A percentile compares a stretch with the other conserved stretches of the same genome.
These are phyloP conservation scores for Syngnathus floridae DNA, from an alignment of 2,113 vertebrate species.

Conservation along the genomic window DNA sequence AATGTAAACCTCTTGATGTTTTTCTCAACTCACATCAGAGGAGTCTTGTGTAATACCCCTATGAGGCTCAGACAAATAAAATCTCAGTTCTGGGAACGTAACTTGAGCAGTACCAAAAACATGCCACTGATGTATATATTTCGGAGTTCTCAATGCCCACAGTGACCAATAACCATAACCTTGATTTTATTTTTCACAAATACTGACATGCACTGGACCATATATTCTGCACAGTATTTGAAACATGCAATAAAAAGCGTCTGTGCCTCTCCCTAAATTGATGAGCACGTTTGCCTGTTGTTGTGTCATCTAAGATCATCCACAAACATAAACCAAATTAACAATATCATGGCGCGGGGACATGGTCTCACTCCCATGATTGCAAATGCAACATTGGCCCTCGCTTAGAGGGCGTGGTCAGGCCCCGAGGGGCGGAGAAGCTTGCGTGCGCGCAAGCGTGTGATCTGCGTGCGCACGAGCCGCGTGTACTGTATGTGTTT, in stretches of 20 bases:
- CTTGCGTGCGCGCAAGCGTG: constrained; percentile 21
- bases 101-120: constrained; percentile 16
- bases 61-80: constrained; percentile 21
- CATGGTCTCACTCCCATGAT: constrained; percentile 37
- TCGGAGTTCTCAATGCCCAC: neutral
- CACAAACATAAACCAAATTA: neutral
- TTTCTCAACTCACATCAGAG: constrained; percentile 11
- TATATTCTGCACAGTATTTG: too few relatives aligned
- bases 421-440: constrained; percentile 39
- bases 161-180: neutral
- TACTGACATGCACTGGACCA: too few relatives aligned
- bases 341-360: constrained; percentile 13
- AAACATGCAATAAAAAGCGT: too few relatives aligned
- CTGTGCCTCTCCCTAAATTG: too few relatives aligned
- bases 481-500: constrained; percentile 6
- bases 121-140: constrained; percentile 12
- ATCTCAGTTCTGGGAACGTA: constrained; percentile 35
- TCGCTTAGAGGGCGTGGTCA: constrained; percentile 47
- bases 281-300: too few relatives aligned
- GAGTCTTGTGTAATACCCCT: constrained; percentile 35
- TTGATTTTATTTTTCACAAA: neutral
- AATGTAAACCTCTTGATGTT: constrained; percentile 12
- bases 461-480: constrained; percentile 3
- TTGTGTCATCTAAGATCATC: too few relatives aligned
- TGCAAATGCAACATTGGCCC: constrained; percentile 48